Evolutionary conservation across 1,140 invertebrate genomes (phyloP).

Genomic region (Rhopalosiphum padi): DNA sequence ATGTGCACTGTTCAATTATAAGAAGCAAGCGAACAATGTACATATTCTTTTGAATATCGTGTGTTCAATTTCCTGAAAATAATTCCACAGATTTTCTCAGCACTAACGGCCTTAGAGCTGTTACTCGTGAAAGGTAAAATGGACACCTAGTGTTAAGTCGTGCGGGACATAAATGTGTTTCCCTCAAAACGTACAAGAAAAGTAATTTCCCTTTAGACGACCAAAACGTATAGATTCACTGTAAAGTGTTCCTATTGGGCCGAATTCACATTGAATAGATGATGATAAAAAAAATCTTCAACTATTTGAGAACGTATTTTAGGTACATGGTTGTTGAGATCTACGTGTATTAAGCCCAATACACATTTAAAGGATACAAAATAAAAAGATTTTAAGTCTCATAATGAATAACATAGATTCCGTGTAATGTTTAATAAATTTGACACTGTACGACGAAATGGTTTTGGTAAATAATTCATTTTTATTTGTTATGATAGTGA

Average conservation of each 20-base stretch:
- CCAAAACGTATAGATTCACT: neutral
- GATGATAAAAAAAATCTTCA: neutral
- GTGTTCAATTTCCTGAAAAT: slow-evolving; percentile 27
- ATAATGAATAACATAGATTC: neutral
- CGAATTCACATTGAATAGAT: neutral
- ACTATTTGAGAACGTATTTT: neutral
- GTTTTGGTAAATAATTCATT: neutral
- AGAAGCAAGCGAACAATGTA: neutral
- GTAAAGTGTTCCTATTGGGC: slow-evolving; percentile 15
- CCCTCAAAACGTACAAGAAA: slow-evolving; percentile 35
- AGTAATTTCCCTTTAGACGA: slow-evolving; percentile 24
- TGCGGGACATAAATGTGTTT: slow-evolving; percentile 3
- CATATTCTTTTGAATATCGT: slow-evolving; percentile 36
- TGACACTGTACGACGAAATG: neutral
- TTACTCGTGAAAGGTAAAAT: slow-evolving; percentile 21
- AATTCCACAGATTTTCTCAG: neutral
- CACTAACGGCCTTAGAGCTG: neutral
- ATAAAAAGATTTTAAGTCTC: neutral
- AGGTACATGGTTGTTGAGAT: neutral
- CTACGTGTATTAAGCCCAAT: neutral
- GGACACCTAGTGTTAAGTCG: slow-evolving; percentile 16
- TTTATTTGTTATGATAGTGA: neutral
- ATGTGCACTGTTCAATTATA: neutral
- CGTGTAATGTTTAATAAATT: neutral
- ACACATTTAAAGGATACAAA: neutral